phyloP scores from a whole-genome alignment of 2,797 vertebrate genomes.

The Ctenochaetus hawaiiensis region DNA sequence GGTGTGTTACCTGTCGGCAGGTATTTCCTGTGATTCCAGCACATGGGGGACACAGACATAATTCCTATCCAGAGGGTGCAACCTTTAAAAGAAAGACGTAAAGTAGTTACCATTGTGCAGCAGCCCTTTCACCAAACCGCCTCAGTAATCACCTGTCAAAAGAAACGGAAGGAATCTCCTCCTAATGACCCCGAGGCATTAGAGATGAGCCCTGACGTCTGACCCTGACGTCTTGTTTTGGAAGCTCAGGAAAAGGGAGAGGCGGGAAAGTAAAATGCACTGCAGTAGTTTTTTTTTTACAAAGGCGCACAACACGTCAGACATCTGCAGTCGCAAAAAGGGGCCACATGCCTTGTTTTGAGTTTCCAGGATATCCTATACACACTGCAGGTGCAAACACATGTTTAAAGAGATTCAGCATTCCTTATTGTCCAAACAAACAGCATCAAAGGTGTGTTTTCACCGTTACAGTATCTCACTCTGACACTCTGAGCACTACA shows the following conservation, averaged over 20 bases:
- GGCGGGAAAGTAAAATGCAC: conserved; percentile 20
- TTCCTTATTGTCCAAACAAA: conserved; percentile 61
- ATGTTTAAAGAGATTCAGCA: conserved; percentile 2
- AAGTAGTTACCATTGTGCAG: conserved; percentile 59
- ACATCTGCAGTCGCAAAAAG: conserved; percentile 60
- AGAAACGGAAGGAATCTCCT: conserved; percentile 71
- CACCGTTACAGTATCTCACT: conserved; percentile 1
- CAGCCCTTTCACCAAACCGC: conserved; percentile 55
- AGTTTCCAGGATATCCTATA: conserved; percentile 81
- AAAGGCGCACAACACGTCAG: conserved; percentile 47
- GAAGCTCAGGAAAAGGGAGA: conserved; percentile 59
- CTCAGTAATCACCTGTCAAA: conserved; percentile 74
- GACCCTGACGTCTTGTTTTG: conserved; percentile 76
- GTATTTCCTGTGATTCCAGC: conserved; percentile 49
- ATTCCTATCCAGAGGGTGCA: conserved; percentile 44
- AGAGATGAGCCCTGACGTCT: conserved; percentile 53
- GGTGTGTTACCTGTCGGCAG: conserved; percentile 64
- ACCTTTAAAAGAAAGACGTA: conserved; percentile 26
- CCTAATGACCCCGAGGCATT: conserved; percentile 65
- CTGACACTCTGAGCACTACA: background rate
- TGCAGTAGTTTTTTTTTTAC: conserved; percentile 20
- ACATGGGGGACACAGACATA: conserved; percentile 21
- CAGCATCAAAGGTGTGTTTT: conserved; percentile 31
- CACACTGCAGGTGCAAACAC: conserved; percentile 81
- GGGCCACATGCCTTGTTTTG: conserved; percentile 80